Percentiles rank a stretch among this genome's conserved stretches.
These are phyloP conservation scores for Ctenomys sociabilis DNA, from an alignment of 2,113 vertebrate species.

Conservation along the genomic window DNA sequence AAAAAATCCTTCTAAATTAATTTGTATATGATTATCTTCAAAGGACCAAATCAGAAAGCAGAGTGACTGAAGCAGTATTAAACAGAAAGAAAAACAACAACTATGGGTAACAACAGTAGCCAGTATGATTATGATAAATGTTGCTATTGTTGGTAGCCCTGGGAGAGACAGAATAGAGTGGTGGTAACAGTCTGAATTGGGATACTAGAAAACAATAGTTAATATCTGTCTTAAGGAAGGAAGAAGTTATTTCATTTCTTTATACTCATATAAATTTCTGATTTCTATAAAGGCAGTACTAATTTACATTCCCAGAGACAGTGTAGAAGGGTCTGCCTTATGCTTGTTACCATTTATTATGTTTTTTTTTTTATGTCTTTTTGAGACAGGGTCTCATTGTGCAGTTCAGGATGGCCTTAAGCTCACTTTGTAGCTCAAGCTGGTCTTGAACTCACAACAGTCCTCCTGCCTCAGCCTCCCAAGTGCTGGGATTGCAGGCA, in stretches of 20 bases:
- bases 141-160: neutral
- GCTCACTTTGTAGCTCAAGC: too few species aligned
- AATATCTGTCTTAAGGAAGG: constrained; percentile 1
- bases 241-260: neutral
- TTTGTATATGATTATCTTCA: neutral
- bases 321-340: neutral
- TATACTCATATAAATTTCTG: neutral
- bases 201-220: neutral
- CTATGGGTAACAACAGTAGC: too few species aligned
- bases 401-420: too few species aligned
- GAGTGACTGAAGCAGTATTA: neutral
- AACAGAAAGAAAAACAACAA: neutral
- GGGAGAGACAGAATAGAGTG: neutral
- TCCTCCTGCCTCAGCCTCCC: too few species aligned
- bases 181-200: neutral
- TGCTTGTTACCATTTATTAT: neutral
- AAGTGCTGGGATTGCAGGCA: too few species aligned
- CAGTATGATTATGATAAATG: too few species aligned
- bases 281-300: neutral
- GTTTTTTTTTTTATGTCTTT: too few species aligned
- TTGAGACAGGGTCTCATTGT: too few species aligned
- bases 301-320: neutral
- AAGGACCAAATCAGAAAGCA: neutral
- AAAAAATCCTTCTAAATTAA: neutral
- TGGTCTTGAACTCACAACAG: too few species aligned